These are phyloP conservation scores for Drosophila acutilabella DNA, from an alignment of 2,888 invertebrate genomes.

Conservation along the genomic window DNA sequence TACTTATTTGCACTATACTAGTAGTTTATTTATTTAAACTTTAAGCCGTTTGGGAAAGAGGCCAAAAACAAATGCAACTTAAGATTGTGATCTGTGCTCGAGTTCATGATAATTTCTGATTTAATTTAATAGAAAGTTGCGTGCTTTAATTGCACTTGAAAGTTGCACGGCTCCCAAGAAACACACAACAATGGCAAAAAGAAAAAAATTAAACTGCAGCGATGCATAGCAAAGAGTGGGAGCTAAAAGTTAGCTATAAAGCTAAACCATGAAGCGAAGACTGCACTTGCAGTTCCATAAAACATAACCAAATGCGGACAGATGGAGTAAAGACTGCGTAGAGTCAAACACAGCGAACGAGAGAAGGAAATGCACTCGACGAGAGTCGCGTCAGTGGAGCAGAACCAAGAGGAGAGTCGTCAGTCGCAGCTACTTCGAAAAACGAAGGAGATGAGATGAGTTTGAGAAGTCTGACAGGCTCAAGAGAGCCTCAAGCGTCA, in stretches of 20 bases:
- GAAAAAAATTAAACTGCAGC: slow-evolving; percentile 19
- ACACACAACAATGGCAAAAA: slow-evolving; percentile 19
- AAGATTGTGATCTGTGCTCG: not conserved
- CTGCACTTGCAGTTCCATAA: slow-evolving; percentile 46
- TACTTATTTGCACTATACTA: not conserved
- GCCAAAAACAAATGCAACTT: not conserved
- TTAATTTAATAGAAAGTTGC: slow-evolving; percentile 72
- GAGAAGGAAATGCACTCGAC: slow-evolving; percentile 33
- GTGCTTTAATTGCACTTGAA: slow-evolving; percentile 58
- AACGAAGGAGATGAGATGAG: not conserved
- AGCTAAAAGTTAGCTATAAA: slow-evolving; percentile 24
- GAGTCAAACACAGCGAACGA: slow-evolving; percentile 11
- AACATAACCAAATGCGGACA: slow-evolving; percentile 34
- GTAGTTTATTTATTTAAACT: no score
- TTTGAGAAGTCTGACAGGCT: slow-evolving; percentile 14
- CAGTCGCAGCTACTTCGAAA: slow-evolving; percentile 13
- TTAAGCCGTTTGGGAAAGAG: not conserved
- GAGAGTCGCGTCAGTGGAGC: slow-evolving; percentile 52
- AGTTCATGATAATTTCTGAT: slow-evolving; percentile 25
- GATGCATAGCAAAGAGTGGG: slow-evolving; percentile 44
- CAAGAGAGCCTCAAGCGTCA: slow-evolving; percentile 58
- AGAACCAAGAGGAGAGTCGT: slow-evolving; percentile 38
- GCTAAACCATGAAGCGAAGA: slow-evolving; percentile 4
- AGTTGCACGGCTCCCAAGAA: slow-evolving; percentile 3
- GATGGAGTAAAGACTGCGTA: not conserved